Base-by-base conservation (phyloP, 2,113 vertebrate species). In the Struthidea cinerea region DNA sequence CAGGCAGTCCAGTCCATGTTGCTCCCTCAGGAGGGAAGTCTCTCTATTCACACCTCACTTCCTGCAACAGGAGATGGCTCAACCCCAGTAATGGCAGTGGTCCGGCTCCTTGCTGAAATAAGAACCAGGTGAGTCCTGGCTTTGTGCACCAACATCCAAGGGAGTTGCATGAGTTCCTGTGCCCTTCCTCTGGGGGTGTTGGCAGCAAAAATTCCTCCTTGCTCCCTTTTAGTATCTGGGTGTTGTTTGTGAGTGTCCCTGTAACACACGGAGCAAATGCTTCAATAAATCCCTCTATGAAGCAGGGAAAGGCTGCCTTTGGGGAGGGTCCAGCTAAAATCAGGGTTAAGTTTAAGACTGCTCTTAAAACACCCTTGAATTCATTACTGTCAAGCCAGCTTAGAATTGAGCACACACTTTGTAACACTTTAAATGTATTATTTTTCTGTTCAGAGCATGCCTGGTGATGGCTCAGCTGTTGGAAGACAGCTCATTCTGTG, bases 1-100 rank as follows among this genome's bases (percentile, higher is more conserved):
- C 99, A 99, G 97, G 99, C 99, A 55, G 99, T 99, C 97, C 99
- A 99, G 98, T 99, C 99, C 97, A 99, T 99, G 99, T 98, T 99
- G 97, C 98, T 99, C 85, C 99, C 99, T 98, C 99, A 99, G 97
- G 99, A 99, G 98, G 99, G 99, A 97, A 99, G 99, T 98, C 99
- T 99, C 88, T 99, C 99, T 96, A 99, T 99, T 98, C 99, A 99
- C 96, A 99, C 99, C 75, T 99, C 99, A 70, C 98, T 99, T 91
- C 99, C 99, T 95, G 99, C 99, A 96, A 99, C 99, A 94, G 99
- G 99, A 97, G 99, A 99, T 94, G 99, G 99, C 89, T 99, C 99
- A 94, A 99, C 99, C 94, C 99, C 99, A 56, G 99, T 99, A 85
- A 99, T 99, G 99, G 99, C 99, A 95, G 99, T 99, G 71, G 99